Evolutionary conservation across 2,797 vertebrate genomes (phyloP), one percentile per base, ranked within the genome.

Genomic region (Mormyrus proboscirostris): DNA sequence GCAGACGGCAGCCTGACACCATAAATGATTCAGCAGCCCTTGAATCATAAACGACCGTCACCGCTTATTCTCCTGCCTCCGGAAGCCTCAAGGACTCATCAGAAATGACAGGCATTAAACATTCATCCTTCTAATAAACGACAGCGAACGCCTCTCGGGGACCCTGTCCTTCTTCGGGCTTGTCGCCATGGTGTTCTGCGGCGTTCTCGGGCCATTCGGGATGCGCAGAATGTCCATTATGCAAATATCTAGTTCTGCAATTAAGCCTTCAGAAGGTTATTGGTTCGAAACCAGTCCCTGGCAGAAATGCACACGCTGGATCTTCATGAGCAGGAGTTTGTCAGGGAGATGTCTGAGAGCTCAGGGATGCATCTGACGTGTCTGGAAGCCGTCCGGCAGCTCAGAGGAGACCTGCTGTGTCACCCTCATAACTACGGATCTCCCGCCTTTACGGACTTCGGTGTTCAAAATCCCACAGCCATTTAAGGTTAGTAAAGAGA

Each of bases 41-140:
- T 84, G 82, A 84, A 47, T 84, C n/a, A 22, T 84, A 84, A 50
- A 84, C 44, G 41, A 50, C n/a, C 1, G 44, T 22, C 9, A 1
- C 41, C 19, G n/a, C 82, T 44, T 84, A 47, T 47, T 22, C 82
- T 47, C n/a, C 14, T 50, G 44, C 38, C 14, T 3, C 29, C 22
- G 38, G 50, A 10, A 86, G 14, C 50, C 19, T 59, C 49, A 25
- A 55, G 29, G 25, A 38, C 51, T 86, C 50, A 51, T 55, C 29
- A 55, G 85, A 38, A 55, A 57, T 86, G 50, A 86, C 82, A 49
- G n/a, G 5, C 82, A 86, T 86, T 57, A 86, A 86, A 86, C 49
- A 33, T 86, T 86, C 9, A 86, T 29, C 50, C 25, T 25, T 50
- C 22, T 86, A 53, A 55, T 86, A 86, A 86, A 55, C 7, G 85